Percentiles rank a stretch among this genome's conserved stretches.
These are phyloP conservation scores for Lipotes vexillifer DNA, from an alignment of 2,113 vertebrate species.

Conservation along the genomic window DNA sequence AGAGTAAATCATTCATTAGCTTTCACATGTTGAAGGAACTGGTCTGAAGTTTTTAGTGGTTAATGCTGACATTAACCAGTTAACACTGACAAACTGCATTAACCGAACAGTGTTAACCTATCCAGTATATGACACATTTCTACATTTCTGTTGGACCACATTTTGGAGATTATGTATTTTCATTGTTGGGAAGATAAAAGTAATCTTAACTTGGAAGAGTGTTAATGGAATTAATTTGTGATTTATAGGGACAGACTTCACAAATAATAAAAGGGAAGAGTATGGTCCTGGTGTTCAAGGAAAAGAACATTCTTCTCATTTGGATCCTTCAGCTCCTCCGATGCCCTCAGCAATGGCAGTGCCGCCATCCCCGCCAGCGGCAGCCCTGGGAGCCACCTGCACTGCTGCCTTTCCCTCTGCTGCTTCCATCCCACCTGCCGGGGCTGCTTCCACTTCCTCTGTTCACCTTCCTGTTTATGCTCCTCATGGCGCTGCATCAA, in stretches of 20 bases:
- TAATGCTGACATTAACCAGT: not conserved
- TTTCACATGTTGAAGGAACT: not conserved
- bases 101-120: not conserved
- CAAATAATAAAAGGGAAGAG: slow-evolving; percentile 80
- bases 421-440: not conserved
- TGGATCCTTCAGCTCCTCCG: slow-evolving; percentile 64
- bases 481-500: fast-evolving
- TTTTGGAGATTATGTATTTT: not conserved
- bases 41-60: not conserved
- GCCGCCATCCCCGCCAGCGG: not conserved
- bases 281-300: slow-evolving; percentile 68
- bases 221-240: not conserved
- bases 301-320: slow-evolving; percentile 76
- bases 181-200: not conserved
- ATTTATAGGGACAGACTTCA: slow-evolving; percentile 73
- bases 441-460: not conserved
- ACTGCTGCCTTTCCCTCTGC: not conserved
- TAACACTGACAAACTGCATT: not conserved
- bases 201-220: not conserved
- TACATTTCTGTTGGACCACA: not conserved
- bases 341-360: slow-evolving; percentile 4
- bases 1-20: not conserved
- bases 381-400: slow-evolving; percentile 70
- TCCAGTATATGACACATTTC: not conserved
- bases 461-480: not conserved